These are phyloP conservation scores for Oreochromis aureus DNA, from an alignment of 2,113 vertebrate species.

Conservation along the genomic window DNA sequence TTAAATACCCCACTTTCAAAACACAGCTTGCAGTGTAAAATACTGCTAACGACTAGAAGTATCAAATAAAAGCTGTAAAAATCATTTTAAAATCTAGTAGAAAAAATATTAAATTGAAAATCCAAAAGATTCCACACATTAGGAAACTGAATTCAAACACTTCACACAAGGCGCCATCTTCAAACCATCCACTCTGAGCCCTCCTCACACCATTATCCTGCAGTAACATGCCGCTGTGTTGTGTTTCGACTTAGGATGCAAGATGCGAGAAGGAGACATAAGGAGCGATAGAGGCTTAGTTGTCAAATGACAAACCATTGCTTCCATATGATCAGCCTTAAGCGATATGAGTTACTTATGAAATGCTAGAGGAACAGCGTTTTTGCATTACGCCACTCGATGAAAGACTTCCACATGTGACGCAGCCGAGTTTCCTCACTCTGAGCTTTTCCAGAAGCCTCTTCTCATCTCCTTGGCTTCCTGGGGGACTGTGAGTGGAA, in stretches of 20 bases:
- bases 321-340: not conserved
- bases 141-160: not conserved
- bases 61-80: not conserved
- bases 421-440: not conserved
- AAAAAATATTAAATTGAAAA: not conserved
- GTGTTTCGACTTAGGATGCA: not conserved
- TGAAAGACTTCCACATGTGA: not conserved
- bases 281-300: not conserved
- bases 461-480: not conserved
- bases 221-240: not conserved
- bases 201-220: not conserved
- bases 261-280: not conserved
- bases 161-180: not conserved
- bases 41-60: not conserved
- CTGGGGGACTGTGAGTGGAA: not conserved
- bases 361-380: not conserved
- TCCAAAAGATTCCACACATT: accelerated
- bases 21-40: not conserved
- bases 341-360: accelerated
- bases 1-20: not conserved
- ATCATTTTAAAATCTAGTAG: not conserved
- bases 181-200: accelerated
- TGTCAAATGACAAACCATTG: accelerated
- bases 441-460: not conserved
- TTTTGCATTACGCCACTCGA: not conserved